Percentiles rank a stretch among this genome's conserved stretches.
These are phyloP conservation scores for Tetragonula clypearis DNA, from an alignment of 1,140 invertebrate species.

Conservation along the genomic window DNA sequence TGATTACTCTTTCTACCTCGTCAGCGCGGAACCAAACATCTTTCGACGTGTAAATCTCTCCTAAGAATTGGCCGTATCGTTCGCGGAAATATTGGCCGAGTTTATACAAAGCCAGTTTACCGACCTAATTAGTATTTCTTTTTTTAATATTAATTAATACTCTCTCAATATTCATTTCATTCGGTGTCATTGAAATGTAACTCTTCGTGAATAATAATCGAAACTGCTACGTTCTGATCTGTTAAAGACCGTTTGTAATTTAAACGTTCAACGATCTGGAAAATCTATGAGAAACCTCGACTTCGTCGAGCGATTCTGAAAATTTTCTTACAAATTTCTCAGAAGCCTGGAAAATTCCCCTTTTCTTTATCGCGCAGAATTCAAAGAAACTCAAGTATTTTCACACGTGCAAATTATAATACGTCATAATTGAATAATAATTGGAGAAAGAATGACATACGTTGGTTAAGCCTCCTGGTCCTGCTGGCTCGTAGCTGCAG, in stretches of 20 bases:
- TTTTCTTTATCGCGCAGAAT: not conserved
- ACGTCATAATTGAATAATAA: not conserved
- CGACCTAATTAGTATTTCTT: not conserved
- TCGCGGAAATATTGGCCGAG: slow-evolving; percentile 23
- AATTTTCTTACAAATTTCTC: too few species aligned
- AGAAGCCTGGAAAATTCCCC: too few species aligned
- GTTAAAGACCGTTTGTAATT: too few species aligned
- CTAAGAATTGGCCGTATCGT: slow-evolving; percentile 14
- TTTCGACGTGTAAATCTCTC: not conserved
- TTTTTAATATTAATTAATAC: not conserved
- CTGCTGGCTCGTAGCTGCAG: slow-evolving; percentile 9
- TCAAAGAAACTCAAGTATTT: not conserved
- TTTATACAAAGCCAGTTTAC: slow-evolving; percentile 14
- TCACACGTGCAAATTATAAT: not conserved
- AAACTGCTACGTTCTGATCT: too few species aligned
- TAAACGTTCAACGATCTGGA: too few species aligned
- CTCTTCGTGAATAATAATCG: too few species aligned
- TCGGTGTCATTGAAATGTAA: not conserved
- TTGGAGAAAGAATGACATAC: not conserved
- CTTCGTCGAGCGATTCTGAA: too few species aligned
- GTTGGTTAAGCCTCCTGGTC: slow-evolving; percentile 22
- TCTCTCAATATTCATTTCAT: not conserved
- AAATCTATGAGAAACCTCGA: too few species aligned
- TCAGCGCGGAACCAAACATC: slow-evolving; percentile 1
- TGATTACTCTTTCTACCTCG: slow-evolving; percentile 6